phyloP scores from a whole-genome alignment of 1,140 invertebrate species.

The Pseudomyrmex pallidus region DNA sequence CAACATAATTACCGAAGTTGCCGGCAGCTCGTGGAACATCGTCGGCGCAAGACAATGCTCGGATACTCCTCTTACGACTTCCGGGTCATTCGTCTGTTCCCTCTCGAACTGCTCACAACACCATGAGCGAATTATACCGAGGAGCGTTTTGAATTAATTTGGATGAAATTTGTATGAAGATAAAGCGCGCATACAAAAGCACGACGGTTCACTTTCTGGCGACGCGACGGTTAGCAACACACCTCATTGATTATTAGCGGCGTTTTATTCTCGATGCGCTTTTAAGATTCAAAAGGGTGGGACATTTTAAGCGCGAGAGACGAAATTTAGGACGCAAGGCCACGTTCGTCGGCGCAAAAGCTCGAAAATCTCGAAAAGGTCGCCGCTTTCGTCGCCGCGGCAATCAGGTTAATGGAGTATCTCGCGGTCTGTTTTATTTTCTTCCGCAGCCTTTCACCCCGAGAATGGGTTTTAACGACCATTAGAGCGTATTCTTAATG shows the following conservation, averaged over 20 bases:
- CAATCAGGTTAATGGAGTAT: constrained; percentile 75
- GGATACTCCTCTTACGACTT: constrained; percentile 61
- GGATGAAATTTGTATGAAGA: constrained; percentile 46
- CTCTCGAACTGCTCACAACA: background rate
- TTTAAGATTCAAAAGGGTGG: background rate
- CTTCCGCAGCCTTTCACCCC: constrained; percentile 15
- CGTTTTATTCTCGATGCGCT: constrained; percentile 9
- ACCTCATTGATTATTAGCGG: constrained; percentile 18
- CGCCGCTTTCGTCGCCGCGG: constrained; percentile 65
- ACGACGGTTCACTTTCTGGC: constrained; percentile 4
- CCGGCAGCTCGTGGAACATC: constrained; percentile 58
- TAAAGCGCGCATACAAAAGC: no score
- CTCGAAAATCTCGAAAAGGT: constrained; percentile 60
- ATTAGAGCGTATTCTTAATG: background rate
- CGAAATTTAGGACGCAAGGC: constrained; percentile 66
- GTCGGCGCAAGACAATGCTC: constrained; percentile 62
- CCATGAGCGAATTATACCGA: constrained; percentile 16
- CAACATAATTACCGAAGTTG: constrained; percentile 72
- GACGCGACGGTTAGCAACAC: background rate
- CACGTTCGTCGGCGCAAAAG: constrained; percentile 63
- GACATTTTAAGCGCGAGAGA: constrained; percentile 3
- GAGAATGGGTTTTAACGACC: background rate
- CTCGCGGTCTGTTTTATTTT: constrained; percentile 65
- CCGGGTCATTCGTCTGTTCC: constrained; percentile 57
- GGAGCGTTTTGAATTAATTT: constrained; percentile 56